Evolutionary conservation across 2,888 invertebrate genomes (phyloP).

Genomic region (Dorcus parallelipipedus): DNA sequence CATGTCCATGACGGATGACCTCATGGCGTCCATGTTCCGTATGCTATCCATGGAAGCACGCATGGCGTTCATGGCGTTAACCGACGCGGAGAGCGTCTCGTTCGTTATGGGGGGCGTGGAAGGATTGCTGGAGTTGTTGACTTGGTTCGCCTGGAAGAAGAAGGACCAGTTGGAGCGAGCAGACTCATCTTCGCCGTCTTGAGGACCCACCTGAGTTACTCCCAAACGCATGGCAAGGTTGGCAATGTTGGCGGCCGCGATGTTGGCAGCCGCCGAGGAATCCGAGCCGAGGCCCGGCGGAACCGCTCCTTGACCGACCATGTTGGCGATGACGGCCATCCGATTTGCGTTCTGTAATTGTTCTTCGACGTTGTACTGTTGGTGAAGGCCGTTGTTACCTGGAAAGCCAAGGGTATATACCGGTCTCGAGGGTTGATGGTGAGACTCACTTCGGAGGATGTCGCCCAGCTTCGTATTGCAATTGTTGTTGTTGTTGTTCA

Average conservation of each 20-base stretch:
- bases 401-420: slow-evolving; percentile 15
- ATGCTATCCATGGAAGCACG: slow-evolving; percentile 58
- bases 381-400: slow-evolving; percentile 59
- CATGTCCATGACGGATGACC: slow-evolving; percentile 53
- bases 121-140: slow-evolving; percentile 48
- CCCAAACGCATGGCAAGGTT: slow-evolving; percentile 69
- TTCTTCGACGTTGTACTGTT: slow-evolving; percentile 63
- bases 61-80: slow-evolving; percentile 60
- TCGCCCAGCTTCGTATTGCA: slow-evolving; percentile 58
- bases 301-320: slow-evolving; percentile 62
- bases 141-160: slow-evolving; percentile 44
- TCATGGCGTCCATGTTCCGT: slow-evolving; percentile 52
- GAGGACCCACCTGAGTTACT: slow-evolving; percentile 42
- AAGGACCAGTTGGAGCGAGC: too few species aligned
- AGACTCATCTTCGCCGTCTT: not conserved
- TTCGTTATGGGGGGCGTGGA: slow-evolving; percentile 49
- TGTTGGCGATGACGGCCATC: slow-evolving; percentile 68
- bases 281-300: slow-evolving; percentile 56
- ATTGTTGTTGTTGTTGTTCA: slow-evolving; percentile 69
- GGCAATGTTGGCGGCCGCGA: slow-evolving; percentile 72
- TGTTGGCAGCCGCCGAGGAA: slow-evolving; percentile 56
- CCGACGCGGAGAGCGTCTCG: slow-evolving; percentile 51
- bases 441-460: slow-evolving; percentile 47
- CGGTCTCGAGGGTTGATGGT: not conserved
- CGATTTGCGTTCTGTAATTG: slow-evolving; percentile 56